phyloP scores from a whole-genome alignment of 2,113 vertebrate genomes.

The Anser brachyrhynchus region DNA sequence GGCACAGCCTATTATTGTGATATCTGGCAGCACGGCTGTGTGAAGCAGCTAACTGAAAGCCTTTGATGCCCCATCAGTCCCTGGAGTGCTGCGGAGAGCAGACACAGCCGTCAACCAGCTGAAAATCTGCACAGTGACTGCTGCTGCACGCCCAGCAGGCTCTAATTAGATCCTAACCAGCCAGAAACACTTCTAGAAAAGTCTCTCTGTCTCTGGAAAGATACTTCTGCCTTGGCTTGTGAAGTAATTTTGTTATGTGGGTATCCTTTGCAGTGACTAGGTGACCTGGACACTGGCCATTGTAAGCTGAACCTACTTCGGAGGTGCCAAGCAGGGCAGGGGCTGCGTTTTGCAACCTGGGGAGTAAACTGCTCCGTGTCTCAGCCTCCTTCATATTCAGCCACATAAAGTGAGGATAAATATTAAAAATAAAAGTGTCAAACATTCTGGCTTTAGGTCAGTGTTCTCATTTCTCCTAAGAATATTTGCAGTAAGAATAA shows the following conservation, averaged over 20 bases:
- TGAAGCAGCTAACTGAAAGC: not conserved
- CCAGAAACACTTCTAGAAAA: not conserved
- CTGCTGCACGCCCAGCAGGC: not conserved
- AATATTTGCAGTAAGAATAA: slow-evolving; percentile 35
- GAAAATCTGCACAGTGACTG: not conserved
- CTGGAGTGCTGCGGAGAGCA: not conserved
- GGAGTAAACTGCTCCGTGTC: not conserved
- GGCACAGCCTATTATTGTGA: not conserved
- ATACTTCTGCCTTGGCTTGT: not conserved
- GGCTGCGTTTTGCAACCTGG: not conserved
- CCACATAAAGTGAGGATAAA: not conserved
- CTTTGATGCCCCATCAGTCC: not conserved
- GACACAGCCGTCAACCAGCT: not conserved
- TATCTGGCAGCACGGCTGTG: not conserved
- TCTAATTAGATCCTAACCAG: not conserved
- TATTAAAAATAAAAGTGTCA: not conserved
- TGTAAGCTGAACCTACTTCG: not conserved
- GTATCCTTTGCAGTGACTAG: not conserved
- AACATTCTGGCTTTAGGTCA: not conserved
- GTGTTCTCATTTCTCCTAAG: slow-evolving; percentile 17
- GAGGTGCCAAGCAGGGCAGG: not conserved
- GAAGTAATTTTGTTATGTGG: not conserved
- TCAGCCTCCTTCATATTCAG: not conserved
- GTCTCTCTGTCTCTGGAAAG: not conserved
- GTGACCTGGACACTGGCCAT: not conserved